Percentiles rank a stretch among this genome's conserved stretches.
phyloP scores from a whole-genome alignment of 1,140 invertebrate genomes.

The Musca vetustissima region DNA sequence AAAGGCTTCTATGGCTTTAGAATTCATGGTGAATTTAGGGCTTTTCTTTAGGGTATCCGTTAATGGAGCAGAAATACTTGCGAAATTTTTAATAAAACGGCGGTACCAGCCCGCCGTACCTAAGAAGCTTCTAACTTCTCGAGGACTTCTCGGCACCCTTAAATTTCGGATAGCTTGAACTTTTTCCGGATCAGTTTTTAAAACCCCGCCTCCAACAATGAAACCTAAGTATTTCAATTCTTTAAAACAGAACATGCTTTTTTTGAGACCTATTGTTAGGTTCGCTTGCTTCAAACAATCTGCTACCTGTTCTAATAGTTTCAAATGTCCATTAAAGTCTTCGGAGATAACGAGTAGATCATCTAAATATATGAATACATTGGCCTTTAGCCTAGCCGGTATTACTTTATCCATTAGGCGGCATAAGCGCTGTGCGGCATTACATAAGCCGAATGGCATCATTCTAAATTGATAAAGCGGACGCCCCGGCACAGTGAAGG shows the following conservation, averaged over 20 bases:
- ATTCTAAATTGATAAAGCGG: no score
- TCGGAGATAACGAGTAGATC: no score
- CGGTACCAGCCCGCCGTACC: conserved; percentile 52
- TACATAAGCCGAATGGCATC: no score
- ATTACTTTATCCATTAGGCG: no score
- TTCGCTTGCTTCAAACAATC: not conserved
- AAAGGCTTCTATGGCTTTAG: not conserved
- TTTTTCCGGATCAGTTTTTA: conserved; percentile 27
- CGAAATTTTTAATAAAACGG: conserved; percentile 46
- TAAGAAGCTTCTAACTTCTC: conserved; percentile 52
- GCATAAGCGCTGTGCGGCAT: no score
- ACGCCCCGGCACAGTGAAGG: no score
- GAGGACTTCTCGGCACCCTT: conserved; percentile 36
- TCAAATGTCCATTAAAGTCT: no score
- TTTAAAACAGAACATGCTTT: no score
- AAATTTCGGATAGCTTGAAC: conserved; percentile 30
- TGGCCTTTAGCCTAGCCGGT: no score
- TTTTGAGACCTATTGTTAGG: no score
- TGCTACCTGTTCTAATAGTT: not conserved
- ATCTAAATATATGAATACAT: no score
- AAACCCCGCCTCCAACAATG: not conserved
- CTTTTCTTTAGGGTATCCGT: not conserved
- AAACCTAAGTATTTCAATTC: no score
- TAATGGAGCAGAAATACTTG: conserved; percentile 39
- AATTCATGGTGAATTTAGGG: not conserved